Evolutionary conservation across 2,888 invertebrate species (phyloP), one percentile per base, ranked within the genome.

Genomic region (Perizoma affinitatum): DNA sequence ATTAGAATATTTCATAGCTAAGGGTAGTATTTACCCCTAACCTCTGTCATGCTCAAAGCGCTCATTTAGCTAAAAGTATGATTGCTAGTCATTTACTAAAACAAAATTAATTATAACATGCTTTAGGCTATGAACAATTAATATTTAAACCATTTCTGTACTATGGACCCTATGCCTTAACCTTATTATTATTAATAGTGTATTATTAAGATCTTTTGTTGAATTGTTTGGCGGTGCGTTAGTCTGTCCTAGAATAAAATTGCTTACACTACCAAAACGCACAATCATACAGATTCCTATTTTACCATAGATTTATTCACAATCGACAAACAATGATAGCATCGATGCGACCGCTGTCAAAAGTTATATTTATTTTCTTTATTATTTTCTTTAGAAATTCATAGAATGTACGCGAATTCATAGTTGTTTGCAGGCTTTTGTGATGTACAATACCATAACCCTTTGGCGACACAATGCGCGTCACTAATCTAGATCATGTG

Each of bases 351-450:
- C 80, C 85, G 86, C 88, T 91, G 91, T 91, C 92, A 90, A 83
- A 91, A 90, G 90, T 90, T 89, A 89, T 91, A 90, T 92, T 91
- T 91, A 91, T 92, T 90, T 90, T 91, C 90, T 90, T 91, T 91
- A 86, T 91, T 91, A 91, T 92, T 90, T 90, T 91, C 90, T 90
- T 91, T 91, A 86, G 76, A 89, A 90, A 90, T 91, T 88, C 88
- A 90, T 87, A 87, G 90, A 90, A 91, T 83, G 81, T 72, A 75
- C 86, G 87, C 88, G 86, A 90, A 90, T 88, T 82, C 76, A 80
- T 80, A 87, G 87, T 85, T 88, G 87, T 90, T 89, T 89, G 90
- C 83, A 83, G 83, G 82, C 76, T 79, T 44, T 85, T 84, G 84
- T 84, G 73, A 71, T 66, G 70, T 69, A 86, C 86, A 89, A 88